A percentile compares a stretch with the other conserved stretches of the same genome.
Evolutionary conservation across 1,140 invertebrate genomes (phyloP).

Genomic region (Branchinecta lynchi): DNA sequence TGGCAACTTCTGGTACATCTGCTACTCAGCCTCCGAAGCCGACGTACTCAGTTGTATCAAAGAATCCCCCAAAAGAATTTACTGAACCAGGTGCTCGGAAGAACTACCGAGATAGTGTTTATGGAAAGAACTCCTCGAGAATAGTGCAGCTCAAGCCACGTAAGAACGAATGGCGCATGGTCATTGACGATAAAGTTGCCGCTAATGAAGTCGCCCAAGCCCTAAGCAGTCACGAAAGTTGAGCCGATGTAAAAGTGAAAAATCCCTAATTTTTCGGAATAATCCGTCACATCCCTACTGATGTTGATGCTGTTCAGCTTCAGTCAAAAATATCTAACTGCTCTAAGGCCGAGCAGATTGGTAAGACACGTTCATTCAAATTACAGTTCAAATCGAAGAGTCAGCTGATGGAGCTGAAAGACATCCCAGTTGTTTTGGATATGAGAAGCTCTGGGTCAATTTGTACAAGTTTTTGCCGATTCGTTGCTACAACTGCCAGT

Average conservation of each 20-base stretch:
- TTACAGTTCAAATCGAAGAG: not conserved
- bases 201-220: not conserved
- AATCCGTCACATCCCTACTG: no score
- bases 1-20: no score
- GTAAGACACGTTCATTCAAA: not conserved
- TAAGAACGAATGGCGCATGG: not conserved
- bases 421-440: not conserved
- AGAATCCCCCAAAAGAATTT: constrained; percentile 4
- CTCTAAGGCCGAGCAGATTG: not conserved
- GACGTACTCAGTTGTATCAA: not conserved
- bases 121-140: not conserved
- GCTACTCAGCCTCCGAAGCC: not conserved
- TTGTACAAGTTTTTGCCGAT: not conserved
- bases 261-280: not conserved
- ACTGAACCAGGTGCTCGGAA: not conserved
- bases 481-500: not conserved
- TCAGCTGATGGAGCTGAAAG: not conserved
- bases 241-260: not conserved
- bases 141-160: not conserved
- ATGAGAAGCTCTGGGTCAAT: not conserved
- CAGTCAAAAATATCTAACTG: not conserved
- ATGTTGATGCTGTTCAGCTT: not conserved
- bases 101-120: not conserved
- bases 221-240: not conserved
- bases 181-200: no score